Evolutionary conservation across 2,888 invertebrate species (phyloP), one percentile per base, ranked within the genome.

Genomic region (Himalopsyche tibetana): DNA sequence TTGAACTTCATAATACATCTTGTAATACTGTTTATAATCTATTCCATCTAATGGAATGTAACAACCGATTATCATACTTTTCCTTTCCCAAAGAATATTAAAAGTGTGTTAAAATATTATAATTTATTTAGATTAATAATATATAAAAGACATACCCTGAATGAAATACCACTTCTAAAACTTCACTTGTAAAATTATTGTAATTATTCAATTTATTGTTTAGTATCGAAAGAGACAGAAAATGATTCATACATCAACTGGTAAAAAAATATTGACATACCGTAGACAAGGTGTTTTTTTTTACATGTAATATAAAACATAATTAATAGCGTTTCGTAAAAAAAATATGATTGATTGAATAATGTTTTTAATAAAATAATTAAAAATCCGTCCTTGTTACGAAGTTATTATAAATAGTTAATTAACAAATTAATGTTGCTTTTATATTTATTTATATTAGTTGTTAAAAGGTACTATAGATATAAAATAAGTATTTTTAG

Each of bases 331-430:
- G 8, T 42, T 80, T 80, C 38, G n/a, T 80, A 80, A 19, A 40
- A n/a, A 74, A 28, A 36, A 15, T 36, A 28, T 80, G 80, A 80
- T 80, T 80, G 45, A 80, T 80, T 80, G 45, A 80, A 45, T 45
- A 51, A 45, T 74, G 28, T 74, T 36, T 28, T 80, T 45, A 45
- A 80, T 80, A 51, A 45, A 80, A 28, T 80, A 80, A 80, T 80
- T 80, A 80, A 80, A 15, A 80, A 80, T 80, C 80, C 80, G 80
- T 80, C 80, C 80, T n/a, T 42, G 19, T 28, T 51, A 80, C 40
- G 69, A 80, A 42, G 12, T 38, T 51, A 80, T 80, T 40, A 3
- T 80, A 80, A 80, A 45, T 42, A 80, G 38, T 80, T 74, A 80
- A 80, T 80, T 80, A 80, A 80, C 17, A 80, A 74, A 74, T 15